These are phyloP conservation scores for Ginglymostoma cirratum DNA, from an alignment of 2,113 vertebrate species.

Conservation along the genomic window DNA sequence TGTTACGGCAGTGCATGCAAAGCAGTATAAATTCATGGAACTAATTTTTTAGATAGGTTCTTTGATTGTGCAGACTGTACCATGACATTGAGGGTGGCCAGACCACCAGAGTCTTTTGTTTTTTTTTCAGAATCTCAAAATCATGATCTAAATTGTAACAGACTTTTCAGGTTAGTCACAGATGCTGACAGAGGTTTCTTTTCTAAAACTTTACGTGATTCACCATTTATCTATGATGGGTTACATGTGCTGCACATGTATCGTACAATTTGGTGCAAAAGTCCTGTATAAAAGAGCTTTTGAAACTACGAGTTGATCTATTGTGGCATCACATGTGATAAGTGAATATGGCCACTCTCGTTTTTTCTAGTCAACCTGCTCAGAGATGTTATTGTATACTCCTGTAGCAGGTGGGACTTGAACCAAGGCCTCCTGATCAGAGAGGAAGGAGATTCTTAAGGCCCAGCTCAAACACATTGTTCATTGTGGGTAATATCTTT, in stretches of 20 bases:
- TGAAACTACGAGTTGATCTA: not conserved
- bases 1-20: not conserved
- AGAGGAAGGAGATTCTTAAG: too few relatives aligned
- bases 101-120: constrained; percentile 13
- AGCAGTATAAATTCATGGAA: not conserved
- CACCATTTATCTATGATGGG: constrained; percentile 1
- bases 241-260: not conserved
- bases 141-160: constrained; percentile 28
- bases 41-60: constrained; percentile 21
- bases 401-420: too few relatives aligned
- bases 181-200: not conserved
- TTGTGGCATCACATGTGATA: not conserved
- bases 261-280: not conserved
- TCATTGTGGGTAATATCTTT: too few relatives aligned
- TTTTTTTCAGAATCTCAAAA: not conserved
- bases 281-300: not conserved
- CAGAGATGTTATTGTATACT: too few relatives aligned
- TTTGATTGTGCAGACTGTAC: not conserved
- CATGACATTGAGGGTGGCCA: constrained; percentile 31
- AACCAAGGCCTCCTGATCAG: too few relatives aligned
- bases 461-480: too few relatives aligned
- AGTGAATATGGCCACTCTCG: not conserved
- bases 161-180: not conserved
- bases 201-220: not conserved
- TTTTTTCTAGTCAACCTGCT: not conserved